Base-by-base conservation (phyloP, 2,888 invertebrate genomes). In the Nemapogon koenigi region DNA sequence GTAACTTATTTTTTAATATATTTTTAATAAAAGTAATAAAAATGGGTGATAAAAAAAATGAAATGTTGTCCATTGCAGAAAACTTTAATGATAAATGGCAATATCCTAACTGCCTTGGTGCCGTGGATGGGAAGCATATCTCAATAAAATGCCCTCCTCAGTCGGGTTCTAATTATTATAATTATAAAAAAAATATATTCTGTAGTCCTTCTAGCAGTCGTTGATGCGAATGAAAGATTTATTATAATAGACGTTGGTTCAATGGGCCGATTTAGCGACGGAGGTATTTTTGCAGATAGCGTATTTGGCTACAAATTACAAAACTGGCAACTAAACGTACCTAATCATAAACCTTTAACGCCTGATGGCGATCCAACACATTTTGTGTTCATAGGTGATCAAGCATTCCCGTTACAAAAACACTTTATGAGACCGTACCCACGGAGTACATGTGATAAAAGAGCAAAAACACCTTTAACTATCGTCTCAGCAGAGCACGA, bases 101-200 rank as follows among this genome's bases (percentile, higher is more conserved):
- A 40, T 53, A 51, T 37, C 45, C 43, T 37, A 40, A 47, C 41
- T 46, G 42, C 37, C 33, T 47, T 13, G 47, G 46, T 10, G 25
- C 49, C 31, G 39, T 52, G 18, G 52, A 50, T 39, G 49, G 52
- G 14, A 54, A 54, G 41, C 53, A 51, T 46, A 41, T 54, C 13
- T 38, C 31, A 22, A 52, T 52, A 40, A 40, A 47, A 37, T 43
- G 47, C 36, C 49, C 53, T 29, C 41, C 43, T 18, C 39, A 38
- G 19, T 43, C 47, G 27, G 52, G 51, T 32, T 49, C 46, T 33
- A 26, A 41, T 17, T 54, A 44, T 44, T 53, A 41, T 42, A 52
- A 52, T 40, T 51, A 50, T 36, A 51, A 52, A 45, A n/a, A 39
- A 44, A 37, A 36, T 33, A 17, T 41, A 46, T 43, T 49, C 44